Percentiles rank a stretch among this genome's conserved stretches.
Evolutionary conservation across 2,113 vertebrate genomes (phyloP).

Genomic region (Phrynosoma blainvillii): DNA sequence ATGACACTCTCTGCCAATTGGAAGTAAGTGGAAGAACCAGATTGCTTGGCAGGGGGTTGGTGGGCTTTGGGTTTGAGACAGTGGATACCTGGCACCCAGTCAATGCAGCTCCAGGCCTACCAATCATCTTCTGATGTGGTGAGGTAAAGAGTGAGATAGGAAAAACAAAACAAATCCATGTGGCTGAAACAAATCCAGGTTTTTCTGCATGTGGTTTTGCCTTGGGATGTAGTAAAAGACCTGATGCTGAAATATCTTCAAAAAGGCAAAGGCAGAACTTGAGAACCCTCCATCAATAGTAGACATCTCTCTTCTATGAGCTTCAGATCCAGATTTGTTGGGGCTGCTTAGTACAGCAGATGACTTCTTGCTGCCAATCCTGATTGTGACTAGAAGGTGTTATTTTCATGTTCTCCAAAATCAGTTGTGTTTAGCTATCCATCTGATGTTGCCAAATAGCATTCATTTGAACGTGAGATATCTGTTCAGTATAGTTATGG

Average conservation of each 20-base stretch:
- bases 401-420: neutral
- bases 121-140: neutral
- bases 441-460: neutral
- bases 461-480: neutral
- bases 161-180: neutral
- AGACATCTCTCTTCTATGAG: neutral
- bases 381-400: neutral
- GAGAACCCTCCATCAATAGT: neutral
- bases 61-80: neutral
- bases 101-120: neutral
- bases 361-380: neutral
- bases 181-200: neutral
- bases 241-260: neutral
- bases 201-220: neutral
- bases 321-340: neutral
- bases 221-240: neutral
- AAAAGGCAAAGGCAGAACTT: neutral
- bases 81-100: neutral
- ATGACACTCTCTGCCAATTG: slow-evolving; percentile 90
- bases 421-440: neutral
- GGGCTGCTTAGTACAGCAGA: neutral
- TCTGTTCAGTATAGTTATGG: neutral
- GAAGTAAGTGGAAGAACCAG: slow-evolving; percentile 72
- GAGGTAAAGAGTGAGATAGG: neutral
- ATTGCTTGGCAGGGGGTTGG: neutral